Evolutionary conservation across 2,113 vertebrate species (phyloP).

Genomic region (Rynchops niger): DNA sequence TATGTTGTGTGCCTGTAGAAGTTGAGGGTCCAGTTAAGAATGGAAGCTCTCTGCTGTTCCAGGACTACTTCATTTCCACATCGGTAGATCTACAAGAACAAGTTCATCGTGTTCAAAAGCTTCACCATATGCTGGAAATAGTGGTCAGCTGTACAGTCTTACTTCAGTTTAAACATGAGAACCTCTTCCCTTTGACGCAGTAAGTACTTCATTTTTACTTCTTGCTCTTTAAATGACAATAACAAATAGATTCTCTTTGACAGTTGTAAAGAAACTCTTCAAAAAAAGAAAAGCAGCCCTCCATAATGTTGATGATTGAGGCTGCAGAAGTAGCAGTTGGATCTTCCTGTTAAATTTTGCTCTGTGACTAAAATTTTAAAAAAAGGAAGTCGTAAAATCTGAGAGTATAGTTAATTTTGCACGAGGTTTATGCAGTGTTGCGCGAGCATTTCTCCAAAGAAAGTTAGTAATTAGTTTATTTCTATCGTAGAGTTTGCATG

Average conservation of each 20-base stretch:
- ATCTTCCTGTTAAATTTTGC: background rate
- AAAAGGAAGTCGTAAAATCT: background rate
- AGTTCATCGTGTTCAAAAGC: constrained; percentile 85
- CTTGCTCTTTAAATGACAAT: background rate
- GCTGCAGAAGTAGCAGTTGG: background rate
- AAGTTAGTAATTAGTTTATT: background rate
- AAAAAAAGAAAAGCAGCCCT: background rate
- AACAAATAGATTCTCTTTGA: background rate
- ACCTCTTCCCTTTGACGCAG: constrained; percentile 91
- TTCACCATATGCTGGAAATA: constrained; percentile 94
- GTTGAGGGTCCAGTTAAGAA: background rate
- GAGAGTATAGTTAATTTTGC: background rate
- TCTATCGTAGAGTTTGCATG: constrained; percentile 84
- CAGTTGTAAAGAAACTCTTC: background rate
- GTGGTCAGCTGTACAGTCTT: constrained; percentile 85
- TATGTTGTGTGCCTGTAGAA: background rate
- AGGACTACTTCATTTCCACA: constrained; percentile 89
- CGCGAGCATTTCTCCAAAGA: background rate
- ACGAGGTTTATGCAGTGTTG: background rate
- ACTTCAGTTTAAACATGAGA: constrained; percentile 86
- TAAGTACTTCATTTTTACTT: constrained; percentile 64
- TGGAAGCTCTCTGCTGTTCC: background rate
- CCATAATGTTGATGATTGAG: background rate
- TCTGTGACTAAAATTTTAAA: background rate
- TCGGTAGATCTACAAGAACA: constrained; percentile 88